Base-by-base conservation (phyloP, 1,140 invertebrate genomes). In the Zaprionus taronus region DNA sequence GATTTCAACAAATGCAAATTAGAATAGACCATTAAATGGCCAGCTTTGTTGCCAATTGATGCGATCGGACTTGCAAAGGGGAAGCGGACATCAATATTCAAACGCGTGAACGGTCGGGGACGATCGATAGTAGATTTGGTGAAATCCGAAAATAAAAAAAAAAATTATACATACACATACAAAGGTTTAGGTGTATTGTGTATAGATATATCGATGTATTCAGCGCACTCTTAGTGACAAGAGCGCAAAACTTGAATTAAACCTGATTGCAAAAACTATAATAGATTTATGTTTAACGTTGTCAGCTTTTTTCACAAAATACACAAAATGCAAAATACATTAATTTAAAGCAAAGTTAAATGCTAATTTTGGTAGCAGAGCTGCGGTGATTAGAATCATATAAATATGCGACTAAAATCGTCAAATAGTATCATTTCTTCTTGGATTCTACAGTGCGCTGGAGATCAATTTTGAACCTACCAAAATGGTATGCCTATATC, bases 201-300 rank as follows among this genome's bases (percentile, higher is more conserved):
- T 61, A 53, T 65, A 47, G 14, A 51, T 47, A 11, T 47, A 22
- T 28, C 28, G 28, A 55, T 72, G 49, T 56, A 20, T 34, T 51
- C 22, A 20, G 55, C 55, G 56, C 49, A 49, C 63, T 65, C 47
- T 56, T 61, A 36, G 61, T 66, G 57, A 53, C 24, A 31, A 69
- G 65, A 81, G 28, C 51, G n/a, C 60, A 47, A 82, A 84, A 86
- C 86, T 74, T 71, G 83, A 69, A 77, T 66, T 72, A 91, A 91
- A 91, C 85, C 86, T 90, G 85, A 72, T 85, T 82, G 76, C 56
- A 76, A 86, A 81, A 85, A 90, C 86, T 90, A 90, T 90, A 90
- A 85, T 90, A 77, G 85, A 79, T 79, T 62, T 85, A 80, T 90
- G 80, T 83, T 83, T 56, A 76, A 60, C 69, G 65, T 66, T 85